Conservation (phyloP, 2,888 invertebrate species). For the Xylota segnis region DNA sequence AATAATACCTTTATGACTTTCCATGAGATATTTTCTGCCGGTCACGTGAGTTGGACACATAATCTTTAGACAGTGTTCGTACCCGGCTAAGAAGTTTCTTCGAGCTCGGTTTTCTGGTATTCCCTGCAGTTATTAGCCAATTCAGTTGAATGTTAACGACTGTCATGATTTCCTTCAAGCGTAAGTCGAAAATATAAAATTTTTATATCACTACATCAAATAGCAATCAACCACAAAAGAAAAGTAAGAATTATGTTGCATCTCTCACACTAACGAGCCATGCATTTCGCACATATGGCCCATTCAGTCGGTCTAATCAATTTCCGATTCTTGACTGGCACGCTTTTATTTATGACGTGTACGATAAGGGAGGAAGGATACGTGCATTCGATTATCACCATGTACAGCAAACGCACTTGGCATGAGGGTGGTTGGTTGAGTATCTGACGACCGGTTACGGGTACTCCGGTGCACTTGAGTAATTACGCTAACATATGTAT, state of each 20-base stretch:
- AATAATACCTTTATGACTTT: too few species aligned
- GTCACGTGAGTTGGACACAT: too few species aligned
- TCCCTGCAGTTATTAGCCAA: too few species aligned
- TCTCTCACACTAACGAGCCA: constrained; percentile 34
- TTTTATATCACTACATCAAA: constrained; percentile 45
- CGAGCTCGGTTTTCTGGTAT: too few species aligned
- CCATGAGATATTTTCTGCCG: too few species aligned
- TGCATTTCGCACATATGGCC: constrained; percentile 70
- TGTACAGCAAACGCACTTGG: constrained; percentile 19
- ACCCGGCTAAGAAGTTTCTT: too few species aligned
- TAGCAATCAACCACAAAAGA: constrained; percentile 20
- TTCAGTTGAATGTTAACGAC: too few species aligned
- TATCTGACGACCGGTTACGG: constrained; percentile 27
- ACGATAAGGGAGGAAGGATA: constrained; percentile 26
- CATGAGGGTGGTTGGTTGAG: constrained; percentile 55
- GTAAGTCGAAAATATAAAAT: too few species aligned
- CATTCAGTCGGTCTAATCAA: constrained; percentile 75
- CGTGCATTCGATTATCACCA: constrained; percentile 57
- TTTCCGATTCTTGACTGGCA: constrained; percentile 66
- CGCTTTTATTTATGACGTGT: constrained; percentile 56
- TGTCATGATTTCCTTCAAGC: too few species aligned
- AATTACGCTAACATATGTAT: constrained; percentile 76
- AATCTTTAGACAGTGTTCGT: too few species aligned
- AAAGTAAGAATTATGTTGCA: background rate
- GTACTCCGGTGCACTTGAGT: constrained; percentile 60